Evolutionary conservation across 2,797 vertebrate genomes (phyloP).

Genomic region (Xiphophorus birchmanni): DNA sequence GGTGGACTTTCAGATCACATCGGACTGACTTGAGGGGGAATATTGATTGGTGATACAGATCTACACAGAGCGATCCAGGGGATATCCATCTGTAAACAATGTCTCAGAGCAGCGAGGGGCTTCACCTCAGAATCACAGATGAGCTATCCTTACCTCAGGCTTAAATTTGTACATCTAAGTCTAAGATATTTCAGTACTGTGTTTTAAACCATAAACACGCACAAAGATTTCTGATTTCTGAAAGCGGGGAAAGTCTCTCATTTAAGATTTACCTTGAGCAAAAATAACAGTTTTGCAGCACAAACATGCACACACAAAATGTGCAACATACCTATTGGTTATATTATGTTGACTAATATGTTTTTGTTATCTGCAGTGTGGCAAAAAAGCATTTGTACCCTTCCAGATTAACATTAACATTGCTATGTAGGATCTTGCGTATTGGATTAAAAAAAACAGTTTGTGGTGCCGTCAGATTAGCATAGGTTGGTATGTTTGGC

Average conservation of each 20-base stretch:
- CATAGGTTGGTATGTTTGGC: neutral
- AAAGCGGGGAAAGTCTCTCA: neutral
- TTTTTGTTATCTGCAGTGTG: neutral
- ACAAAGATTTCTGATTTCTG: neutral
- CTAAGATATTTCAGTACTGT: slow-evolving; percentile 4
- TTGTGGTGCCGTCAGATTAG: too few relatives aligned
- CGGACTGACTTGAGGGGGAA: slow-evolving; percentile 40
- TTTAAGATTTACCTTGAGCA: neutral
- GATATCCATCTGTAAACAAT: slow-evolving; percentile 63
- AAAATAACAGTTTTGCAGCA: neutral
- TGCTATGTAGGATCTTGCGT: neutral
- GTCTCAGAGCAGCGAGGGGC: slow-evolving; percentile 42
- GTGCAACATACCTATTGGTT: neutral
- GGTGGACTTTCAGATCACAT: slow-evolving; percentile 36
- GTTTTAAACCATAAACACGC: slow-evolving; percentile 12
- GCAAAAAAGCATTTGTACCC: neutral
- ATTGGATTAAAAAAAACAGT: neutral
- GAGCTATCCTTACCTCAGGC: slow-evolving; percentile 53
- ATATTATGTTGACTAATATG: neutral
- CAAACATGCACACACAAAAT: neutral
- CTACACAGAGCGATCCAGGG: slow-evolving; percentile 41
- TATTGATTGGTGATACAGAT: slow-evolving; percentile 62
- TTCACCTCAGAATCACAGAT: slow-evolving; percentile 54
- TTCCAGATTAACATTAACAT: neutral
- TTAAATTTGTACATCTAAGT: slow-evolving; percentile 33